Conservation (phyloP, 2,113 vertebrate species). For the Cryptoleucopteryx plumbea region DNA sequence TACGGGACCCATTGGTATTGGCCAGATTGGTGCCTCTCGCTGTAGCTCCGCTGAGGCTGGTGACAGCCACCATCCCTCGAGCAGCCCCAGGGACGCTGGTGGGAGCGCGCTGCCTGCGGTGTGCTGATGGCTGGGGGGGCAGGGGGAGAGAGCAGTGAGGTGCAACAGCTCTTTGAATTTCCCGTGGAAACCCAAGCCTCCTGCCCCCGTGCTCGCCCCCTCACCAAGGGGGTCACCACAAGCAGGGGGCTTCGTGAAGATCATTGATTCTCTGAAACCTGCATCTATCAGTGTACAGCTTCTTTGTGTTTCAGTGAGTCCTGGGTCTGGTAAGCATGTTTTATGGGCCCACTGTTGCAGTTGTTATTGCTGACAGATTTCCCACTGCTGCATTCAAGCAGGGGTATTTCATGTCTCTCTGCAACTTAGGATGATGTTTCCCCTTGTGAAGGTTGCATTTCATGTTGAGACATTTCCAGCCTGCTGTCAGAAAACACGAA, state of each 20-base stretch:
- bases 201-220: fast-evolving
- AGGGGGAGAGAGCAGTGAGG: background rate
- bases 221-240: background rate
- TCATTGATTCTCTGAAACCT: background rate
- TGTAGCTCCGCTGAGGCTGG: background rate
- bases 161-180: background rate
- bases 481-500: background rate
- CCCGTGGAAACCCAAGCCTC: background rate
- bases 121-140: background rate
- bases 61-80: background rate
- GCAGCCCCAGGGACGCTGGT: background rate
- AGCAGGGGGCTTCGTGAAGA: background rate
- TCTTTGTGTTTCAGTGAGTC: background rate
- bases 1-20: no score
- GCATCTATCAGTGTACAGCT: background rate
- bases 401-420: background rate
- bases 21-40: fast-evolving
- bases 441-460: background rate
- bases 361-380: background rate
- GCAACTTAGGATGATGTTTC: background rate
- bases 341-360: background rate
- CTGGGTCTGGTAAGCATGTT: background rate
- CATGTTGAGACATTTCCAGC: background rate
- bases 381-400: background rate
- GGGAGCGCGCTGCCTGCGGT: fast-evolving